Evolutionary conservation across 2,113 vertebrate species (phyloP), one percentile per base, ranked within the genome.

Genomic region (Corynorhinus townsendii): DNA sequence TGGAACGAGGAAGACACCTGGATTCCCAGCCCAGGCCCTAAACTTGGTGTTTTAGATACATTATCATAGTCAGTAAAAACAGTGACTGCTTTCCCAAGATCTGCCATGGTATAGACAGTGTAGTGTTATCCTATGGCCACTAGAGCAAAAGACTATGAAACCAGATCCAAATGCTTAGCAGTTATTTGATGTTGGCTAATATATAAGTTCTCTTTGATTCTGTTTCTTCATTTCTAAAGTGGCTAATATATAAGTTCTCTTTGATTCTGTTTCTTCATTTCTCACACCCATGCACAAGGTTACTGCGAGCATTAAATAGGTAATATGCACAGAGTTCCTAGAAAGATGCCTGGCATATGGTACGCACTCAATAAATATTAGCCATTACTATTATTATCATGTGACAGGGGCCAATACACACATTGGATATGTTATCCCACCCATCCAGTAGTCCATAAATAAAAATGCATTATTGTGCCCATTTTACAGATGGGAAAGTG

Each of bases 161-260:
- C 17, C 24, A 73, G 11, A 24, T 28, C 40, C 54, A 75, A 26
- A 45, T 59, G 30, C 30, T 90, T 90, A 66, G 30, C 11, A 76
- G n/a, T 75, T 92, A 52, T 35, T 86, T 96, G 49, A 87, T 2
- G 3, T 91, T 35, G 17, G 15, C 2, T 47, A 85, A 71, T 85
- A 77, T 5, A 7, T 33, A 66, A 76, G 19, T 3, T 93, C 16
- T 62, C 45, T 92, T 68, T 91, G 75, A 45, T 24, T 93, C 43
- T 59, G 20, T 62, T 85, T 66, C 73, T 86, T 95, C 56, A 90
- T 81, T 96, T 93, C 35, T 43, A 83, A 94, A 91, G 86, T 94
- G 66, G 15, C 2, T 47, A 85, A 71, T 85, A 77, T 5, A 7
- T 33, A 66, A 76, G 19, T 3, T 93, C 16, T 62, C 45, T 92